These are phyloP conservation scores for Amphiprion percula DNA, from an alignment of 2,113 vertebrate species.

Conservation along the genomic window DNA sequence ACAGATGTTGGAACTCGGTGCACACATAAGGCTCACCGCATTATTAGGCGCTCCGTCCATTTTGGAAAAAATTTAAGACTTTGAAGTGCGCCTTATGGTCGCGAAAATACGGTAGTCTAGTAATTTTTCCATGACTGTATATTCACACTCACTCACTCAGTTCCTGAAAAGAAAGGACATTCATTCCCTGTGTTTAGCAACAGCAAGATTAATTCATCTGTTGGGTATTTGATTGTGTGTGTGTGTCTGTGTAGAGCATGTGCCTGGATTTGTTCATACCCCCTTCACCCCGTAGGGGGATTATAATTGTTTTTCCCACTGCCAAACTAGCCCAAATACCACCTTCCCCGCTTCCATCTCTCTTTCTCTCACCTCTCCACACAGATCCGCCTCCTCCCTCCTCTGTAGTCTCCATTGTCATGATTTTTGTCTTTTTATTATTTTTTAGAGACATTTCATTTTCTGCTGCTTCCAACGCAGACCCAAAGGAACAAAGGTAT, in stretches of 20 bases:
- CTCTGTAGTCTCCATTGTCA: background rate
- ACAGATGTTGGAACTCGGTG: too few species aligned
- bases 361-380: background rate
- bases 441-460: constrained; percentile 29
- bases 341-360: background rate
- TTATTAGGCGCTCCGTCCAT: too few species aligned
- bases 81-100: too few species aligned
- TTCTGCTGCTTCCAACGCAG: background rate
- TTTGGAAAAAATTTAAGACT: too few species aligned
- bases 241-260: background rate
- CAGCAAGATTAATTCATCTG: constrained; percentile 19
- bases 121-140: too few species aligned
- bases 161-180: background rate
- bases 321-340: constrained; percentile 18
- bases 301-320: constrained; percentile 50
- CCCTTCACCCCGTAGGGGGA: constrained; percentile 46
- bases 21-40: too few species aligned
- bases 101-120: too few species aligned
- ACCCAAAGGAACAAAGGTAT: background rate
- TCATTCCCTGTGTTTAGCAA: background rate
- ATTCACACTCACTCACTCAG: background rate
- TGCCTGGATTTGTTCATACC: constrained; percentile 8
- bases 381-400: background rate
- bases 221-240: background rate
- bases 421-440: constrained; percentile 12